These are phyloP conservation scores for Ptilorrhoa leucosticta DNA, from an alignment of 2,113 vertebrate genomes.

Conservation along the genomic window DNA sequence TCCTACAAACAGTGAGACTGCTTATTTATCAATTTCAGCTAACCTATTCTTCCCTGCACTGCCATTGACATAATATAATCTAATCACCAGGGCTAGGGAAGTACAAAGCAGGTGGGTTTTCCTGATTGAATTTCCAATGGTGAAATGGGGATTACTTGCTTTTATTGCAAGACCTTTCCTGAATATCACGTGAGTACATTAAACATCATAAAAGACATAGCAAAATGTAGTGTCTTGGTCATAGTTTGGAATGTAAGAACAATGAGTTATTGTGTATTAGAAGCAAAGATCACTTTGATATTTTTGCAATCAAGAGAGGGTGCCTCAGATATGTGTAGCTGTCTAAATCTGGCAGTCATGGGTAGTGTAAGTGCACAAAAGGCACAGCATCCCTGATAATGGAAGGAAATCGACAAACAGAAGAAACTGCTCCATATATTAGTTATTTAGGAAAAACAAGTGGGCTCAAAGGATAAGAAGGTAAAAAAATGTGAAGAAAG, in stretches of 20 bases:
- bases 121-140: slow-evolving; percentile 9
- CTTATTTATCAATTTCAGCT: neutral
- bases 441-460: neutral
- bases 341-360: neutral
- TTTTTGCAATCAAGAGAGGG: neutral
- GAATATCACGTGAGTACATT: neutral
- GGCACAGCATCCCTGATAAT: neutral
- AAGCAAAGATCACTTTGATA: slow-evolving; percentile 4
- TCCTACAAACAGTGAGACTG: neutral
- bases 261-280: neutral
- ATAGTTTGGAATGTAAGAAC: neutral
- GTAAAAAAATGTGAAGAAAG: neutral
- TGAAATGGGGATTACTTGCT: neutral
- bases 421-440: neutral
- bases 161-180: slow-evolving; percentile 31
- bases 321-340: neutral
- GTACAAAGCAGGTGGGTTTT: neutral
- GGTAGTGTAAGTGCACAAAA: neutral
- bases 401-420: neutral
- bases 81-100: neutral
- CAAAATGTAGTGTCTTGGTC: neutral
- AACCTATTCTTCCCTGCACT: neutral
- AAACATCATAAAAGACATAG: neutral
- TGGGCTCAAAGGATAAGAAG: neutral
- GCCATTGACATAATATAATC: neutral